Evolutionary conservation across 2,113 vertebrate genomes (phyloP).

Genomic region (Tragelaphus scriptus): DNA sequence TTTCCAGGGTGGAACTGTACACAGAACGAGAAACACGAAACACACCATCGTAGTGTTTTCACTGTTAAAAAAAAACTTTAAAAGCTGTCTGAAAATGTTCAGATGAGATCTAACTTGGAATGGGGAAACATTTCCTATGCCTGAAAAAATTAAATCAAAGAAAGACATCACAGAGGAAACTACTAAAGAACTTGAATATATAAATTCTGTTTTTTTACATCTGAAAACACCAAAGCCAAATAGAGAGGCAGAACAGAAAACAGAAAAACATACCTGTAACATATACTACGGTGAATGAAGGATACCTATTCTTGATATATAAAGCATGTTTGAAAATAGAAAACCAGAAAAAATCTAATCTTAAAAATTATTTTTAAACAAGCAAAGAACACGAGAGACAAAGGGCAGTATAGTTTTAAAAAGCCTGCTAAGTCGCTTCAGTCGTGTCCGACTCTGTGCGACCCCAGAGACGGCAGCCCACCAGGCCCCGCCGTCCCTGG

Average conservation of each 20-base stretch:
- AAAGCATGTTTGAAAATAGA: not conserved
- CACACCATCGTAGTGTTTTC: not conserved
- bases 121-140: not conserved
- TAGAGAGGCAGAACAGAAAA: not conserved
- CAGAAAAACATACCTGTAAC: not conserved
- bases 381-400: not conserved
- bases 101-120: not conserved
- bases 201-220: not conserved
- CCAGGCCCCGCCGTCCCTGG: no score
- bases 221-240: not conserved
- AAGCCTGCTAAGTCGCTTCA: not conserved
- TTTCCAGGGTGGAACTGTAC: not conserved
- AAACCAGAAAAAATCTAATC: not conserved
- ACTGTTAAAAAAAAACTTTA: not conserved
- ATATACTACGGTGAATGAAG: not conserved
- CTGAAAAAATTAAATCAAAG: not conserved
- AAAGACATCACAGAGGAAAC: not conserved
- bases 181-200: not conserved
- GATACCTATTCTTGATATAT: not conserved
- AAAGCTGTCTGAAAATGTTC: not conserved
- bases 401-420: not conserved
- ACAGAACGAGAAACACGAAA: not conserved
- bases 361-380: not conserved
- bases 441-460: no score
- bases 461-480: no score